Evolutionary conservation across 2,797 vertebrate species (phyloP).

Genomic region (Xerus rutilus): DNA sequence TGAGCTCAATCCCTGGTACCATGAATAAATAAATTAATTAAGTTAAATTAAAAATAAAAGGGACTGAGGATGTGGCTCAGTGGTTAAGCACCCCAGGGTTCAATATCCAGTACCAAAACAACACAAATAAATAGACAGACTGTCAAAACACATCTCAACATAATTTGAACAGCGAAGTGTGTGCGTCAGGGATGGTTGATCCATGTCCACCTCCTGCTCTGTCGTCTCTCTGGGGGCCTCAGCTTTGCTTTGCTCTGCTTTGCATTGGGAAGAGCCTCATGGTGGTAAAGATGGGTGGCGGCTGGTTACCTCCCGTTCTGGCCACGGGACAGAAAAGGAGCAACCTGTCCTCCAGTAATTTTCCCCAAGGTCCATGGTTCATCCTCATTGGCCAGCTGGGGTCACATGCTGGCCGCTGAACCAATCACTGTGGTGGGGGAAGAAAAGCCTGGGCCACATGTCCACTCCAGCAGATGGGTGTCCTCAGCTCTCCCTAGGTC

Average conservation of each 20-base stretch:
- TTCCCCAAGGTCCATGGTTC: background rate
- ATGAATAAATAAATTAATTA: no score
- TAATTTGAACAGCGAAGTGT: accelerated
- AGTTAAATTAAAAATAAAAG: no score
- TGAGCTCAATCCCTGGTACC: no score
- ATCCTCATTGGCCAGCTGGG: background rate
- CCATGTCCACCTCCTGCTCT: background rate
- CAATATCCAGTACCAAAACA: no score
- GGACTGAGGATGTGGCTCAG: no score
- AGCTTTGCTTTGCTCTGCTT: background rate
- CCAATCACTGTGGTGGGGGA: background rate
- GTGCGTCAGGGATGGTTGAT: background rate
- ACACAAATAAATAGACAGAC: no score
- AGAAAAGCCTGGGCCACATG: background rate
- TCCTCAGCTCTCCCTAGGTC: background rate
- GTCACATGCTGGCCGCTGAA: background rate
- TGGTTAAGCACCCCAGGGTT: no score
- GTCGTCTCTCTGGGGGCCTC: background rate
- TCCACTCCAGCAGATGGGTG: background rate
- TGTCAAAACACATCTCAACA: background rate
- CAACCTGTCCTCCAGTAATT: background rate
- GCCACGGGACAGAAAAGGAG: background rate
- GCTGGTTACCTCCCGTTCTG: background rate
- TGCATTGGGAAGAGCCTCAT: background rate
- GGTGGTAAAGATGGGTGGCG: background rate